Evolutionary conservation across 2,113 vertebrate species (phyloP), one percentile per base, ranked within the genome.

Genomic region (Osmerus mordax): DNA sequence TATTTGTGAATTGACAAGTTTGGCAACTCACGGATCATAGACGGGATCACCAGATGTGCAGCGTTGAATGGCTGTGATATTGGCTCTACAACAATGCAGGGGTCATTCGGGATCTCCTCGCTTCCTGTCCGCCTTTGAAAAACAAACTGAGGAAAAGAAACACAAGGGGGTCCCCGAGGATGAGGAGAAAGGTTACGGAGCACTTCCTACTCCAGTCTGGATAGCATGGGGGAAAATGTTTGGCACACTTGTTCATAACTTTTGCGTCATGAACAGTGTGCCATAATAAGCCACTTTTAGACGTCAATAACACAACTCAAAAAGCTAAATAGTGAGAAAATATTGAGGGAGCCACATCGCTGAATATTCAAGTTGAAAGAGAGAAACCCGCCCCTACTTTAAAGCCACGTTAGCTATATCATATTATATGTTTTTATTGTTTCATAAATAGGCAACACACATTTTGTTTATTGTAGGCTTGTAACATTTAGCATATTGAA

Each of bases 21-120:
- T 84, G 66, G 79, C 87, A 88, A 89, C 83, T 88, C 87, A 71
- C 78, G 56, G 81, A 87, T 86, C 87, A 85, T 84, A 91, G 75
- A 71, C 89, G 70, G 83, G 79, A 79, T 69, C 72, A 75, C 81
- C 84, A 83, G 89, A 90, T 87, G 72, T 73, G 91, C 67, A 62
- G 88, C 86, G 77, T 53, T 72, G 90, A 87, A 4, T 74, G 67
- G 29, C 84, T 28, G 86, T 90, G 83, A 83, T 83, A 87, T 81
- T 84, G 73, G 87, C 84, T n/a, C 4, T 12, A 16, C 69, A 69
- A 91, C 90, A 81, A 84, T 83, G 87, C 72, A 32, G 75, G 82
- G 84, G 78, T 87, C 90, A 83, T 70, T 76, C 76, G 32, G 72
- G 86, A 82, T 83, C 83, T 77, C 32, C 79, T 78, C 55, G 85